Evolutionary conservation across 2,888 invertebrate species (phyloP), one percentile per base, ranked within the genome.

Genomic region (Pachliopta kotzebuea): DNA sequence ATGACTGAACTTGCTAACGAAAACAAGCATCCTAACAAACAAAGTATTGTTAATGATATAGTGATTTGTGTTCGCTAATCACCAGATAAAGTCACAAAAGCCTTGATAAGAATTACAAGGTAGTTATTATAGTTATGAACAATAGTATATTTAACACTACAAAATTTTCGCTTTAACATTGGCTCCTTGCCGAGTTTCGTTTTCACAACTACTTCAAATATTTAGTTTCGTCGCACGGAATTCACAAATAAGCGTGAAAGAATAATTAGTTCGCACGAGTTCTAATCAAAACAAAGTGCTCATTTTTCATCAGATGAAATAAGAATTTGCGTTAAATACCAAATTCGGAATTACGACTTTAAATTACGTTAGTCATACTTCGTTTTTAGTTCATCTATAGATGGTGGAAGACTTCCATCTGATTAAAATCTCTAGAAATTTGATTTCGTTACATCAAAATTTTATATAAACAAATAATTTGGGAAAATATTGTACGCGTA

Each of bases 81-180:
- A 45, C 14, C 45, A 45, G 45, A 45, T 54, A 26, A 61, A 55
- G 45, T 21, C 23, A 9, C 18, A 23, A 23, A 60, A n/a, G 23
- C 37, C n/a, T 20, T 8, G n/a, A 18, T 7, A 26, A 55, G 45
- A 55, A 20, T 61, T 61, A 45, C 24, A 26, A n/a, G n/a, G n/a
- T 42, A 37, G 26, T 29, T 26, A 45, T 61, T 61, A 45, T 55
- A 17, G 54, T 55, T 61, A 14, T 14, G 20, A 37, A 61, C 26
- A 45, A 55, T 45, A 61, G 45, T 55, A 61, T 52, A 24, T 55
- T 54, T 55, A 26, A 24, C 45, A 42, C 17, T 26, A 55, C 60
- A 23, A 45, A 31, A 55, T 42, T 55, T 55, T 55, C 42, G 45
- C 20, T 55, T 61, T 45, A 45, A 24, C 21, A 61, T 45, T 61